Base-by-base conservation (phyloP, 2,888 invertebrate genomes). In the Melanostoma scalare region DNA sequence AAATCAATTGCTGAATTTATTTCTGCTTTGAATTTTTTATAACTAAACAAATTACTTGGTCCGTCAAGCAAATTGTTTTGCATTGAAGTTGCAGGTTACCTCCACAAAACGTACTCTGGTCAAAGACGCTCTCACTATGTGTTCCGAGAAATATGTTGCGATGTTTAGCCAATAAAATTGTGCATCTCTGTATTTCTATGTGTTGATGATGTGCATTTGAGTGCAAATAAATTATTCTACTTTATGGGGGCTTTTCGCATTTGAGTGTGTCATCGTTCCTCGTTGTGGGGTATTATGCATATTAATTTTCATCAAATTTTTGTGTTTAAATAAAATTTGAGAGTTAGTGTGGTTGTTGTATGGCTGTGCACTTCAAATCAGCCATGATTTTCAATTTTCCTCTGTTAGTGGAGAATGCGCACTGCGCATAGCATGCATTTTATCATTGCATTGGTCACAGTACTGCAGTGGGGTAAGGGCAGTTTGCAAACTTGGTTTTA, bases 111-210 rank as follows among this genome's bases (percentile, higher is more conserved):
- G 20, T 20, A 20, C 20, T 20, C 20, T 20, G 20, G 20, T 1
- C 20, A 38, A 65, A 63, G 38, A 50, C 6, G 50, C 40, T 50
- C 2, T 20, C 20, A 20, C 20, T 20, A 20, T 1, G 20, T 10
- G 31, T 38, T 8, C 48, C 46, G 31, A 5, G 8, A 38, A 60
- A 72, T 20, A 52, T 55, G 40, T 40, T 69, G 48, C 68, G 72
- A 61, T 76, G 52, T 81, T 77, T 81, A 72, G 63, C 44, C 55
- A 77, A 77, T 76, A 77, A 77, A 81, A 77, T 40, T 72, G 67
- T 73, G 77, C 82, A 68, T 82, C 63, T 77, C 67, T 78, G 46
- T 69, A 63, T 68, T 82, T 82, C 63, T 77, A 77, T 82, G 63
- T 68, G 69, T 10, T 68, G 82, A 63, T 78, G 82, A 82, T 65